Conservation (phyloP, 2,888 invertebrate species). For the Electrophaes corylata region DNA sequence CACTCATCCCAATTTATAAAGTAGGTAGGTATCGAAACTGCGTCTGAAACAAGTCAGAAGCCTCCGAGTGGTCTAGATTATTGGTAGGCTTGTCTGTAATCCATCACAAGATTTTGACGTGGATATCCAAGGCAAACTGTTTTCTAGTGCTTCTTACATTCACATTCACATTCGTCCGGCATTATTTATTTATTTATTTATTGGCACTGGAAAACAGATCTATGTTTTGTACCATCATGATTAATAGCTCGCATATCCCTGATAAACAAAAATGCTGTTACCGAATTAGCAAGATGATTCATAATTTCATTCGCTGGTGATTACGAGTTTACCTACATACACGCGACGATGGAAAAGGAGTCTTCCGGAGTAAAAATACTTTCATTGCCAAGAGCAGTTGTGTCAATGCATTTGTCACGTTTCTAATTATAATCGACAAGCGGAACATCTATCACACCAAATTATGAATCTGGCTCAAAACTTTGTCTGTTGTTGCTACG, state of each 20-base stretch:
- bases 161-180: too few relatives aligned
- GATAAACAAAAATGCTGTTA: neutral
- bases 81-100: neutral
- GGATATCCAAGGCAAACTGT: neutral
- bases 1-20: too few relatives aligned
- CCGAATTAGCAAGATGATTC: constrained; percentile 24
- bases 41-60: neutral
- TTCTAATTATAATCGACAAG: constrained; percentile 22
- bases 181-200: too few relatives aligned
- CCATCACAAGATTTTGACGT: constrained; percentile 9
- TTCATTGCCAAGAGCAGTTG: constrained; percentile 39
- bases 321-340: neutral
- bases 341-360: constrained; percentile 7
- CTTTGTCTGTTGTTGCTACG: constrained; percentile 10
- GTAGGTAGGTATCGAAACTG: too few relatives aligned
- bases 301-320: constrained; percentile 10
- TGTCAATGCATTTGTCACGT: constrained; percentile 36
- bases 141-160: neutral
- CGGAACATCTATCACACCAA: constrained; percentile 13
- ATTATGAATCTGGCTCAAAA: constrained; percentile 16
- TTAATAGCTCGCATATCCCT: neutral
- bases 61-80: neutral
- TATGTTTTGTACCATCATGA: neutral
- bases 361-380: constrained; percentile 35
- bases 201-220: neutral